Evolutionary conservation across 2,888 invertebrate genomes (phyloP).

Genomic region (Magallana nippona): DNA sequence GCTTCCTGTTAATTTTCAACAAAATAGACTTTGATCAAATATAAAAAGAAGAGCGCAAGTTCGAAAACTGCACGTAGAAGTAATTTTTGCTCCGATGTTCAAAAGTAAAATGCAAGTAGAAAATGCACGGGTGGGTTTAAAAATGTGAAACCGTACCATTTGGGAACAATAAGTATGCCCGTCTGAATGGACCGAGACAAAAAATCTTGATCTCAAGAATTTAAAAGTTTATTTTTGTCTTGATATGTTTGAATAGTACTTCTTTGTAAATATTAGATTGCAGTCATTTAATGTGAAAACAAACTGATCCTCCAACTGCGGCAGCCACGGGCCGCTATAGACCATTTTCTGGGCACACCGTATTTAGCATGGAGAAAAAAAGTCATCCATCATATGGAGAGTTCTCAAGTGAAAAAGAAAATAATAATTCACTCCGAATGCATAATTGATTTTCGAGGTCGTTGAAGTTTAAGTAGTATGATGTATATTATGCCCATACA

Average conservation of each 20-base stretch:
- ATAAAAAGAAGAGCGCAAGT: no score
- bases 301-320: neutral
- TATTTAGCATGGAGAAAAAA: constrained; percentile 25
- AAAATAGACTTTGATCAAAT: no score
- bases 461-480: constrained; percentile 2
- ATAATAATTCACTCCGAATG: constrained; percentile 29
- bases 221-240: constrained; percentile 31
- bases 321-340: neutral
- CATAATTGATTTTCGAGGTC: constrained; percentile 30
- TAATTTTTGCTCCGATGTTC: no score
- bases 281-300: constrained; percentile 32
- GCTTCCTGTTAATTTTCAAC: neutral
- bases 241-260: constrained; percentile 29
- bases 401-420: constrained; percentile 30
- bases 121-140: no score
- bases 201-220: constrained; percentile 31
- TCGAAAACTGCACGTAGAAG: no score
- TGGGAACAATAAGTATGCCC: neutral
- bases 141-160: no score
- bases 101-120: no score
- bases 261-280: constrained; percentile 30
- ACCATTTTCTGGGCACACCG: constrained; percentile 6
- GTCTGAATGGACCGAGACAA: constrained; percentile 4
- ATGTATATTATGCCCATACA: constrained; percentile 12
- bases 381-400: constrained; percentile 16